These are phyloP conservation scores for Alitta virens DNA, from an alignment of 2,888 invertebrate species.

Conservation along the genomic window DNA sequence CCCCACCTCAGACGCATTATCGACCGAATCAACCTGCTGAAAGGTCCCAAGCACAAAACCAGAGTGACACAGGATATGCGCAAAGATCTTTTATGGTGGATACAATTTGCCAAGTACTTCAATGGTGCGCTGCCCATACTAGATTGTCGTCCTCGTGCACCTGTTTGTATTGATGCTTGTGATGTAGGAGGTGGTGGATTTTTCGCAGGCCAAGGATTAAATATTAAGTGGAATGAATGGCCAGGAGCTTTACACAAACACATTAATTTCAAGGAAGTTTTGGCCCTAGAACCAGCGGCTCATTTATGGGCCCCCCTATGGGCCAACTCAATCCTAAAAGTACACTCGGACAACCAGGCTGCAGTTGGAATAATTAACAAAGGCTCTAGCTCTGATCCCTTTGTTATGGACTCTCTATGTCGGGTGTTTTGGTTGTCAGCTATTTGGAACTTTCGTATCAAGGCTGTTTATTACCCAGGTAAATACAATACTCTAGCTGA, in stretches of 20 bases:
- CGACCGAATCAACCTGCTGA: background rate
- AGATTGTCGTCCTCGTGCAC: background rate
- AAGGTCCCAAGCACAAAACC: background rate
- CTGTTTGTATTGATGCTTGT: background rate
- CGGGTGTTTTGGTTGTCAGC: constrained; percentile 1
- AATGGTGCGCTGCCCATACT: background rate
- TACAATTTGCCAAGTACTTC: constrained; percentile 1
- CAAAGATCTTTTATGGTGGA: background rate
- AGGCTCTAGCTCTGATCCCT: background rate
- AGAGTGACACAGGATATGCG: background rate
- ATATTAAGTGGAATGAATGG: background rate
- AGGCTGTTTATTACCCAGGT: constrained; percentile 5
- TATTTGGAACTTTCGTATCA: background rate
- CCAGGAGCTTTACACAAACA: background rate
- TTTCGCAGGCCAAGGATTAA: background rate
- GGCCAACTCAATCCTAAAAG: background rate
- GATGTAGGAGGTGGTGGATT: background rate
- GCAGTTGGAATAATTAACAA: constrained; percentile 5
- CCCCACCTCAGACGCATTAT: constrained; percentile 7
- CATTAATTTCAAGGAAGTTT: constrained; percentile 5
- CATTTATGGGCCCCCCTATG: constrained; percentile 1
- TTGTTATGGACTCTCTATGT: background rate
- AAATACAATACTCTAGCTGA: constrained; percentile 1
- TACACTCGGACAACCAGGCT: constrained; percentile 6
- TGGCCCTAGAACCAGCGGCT: constrained; percentile 4